phyloP scores from a whole-genome alignment of 1,140 invertebrate genomes.

The Pseudomyrmex flavicornis region DNA sequence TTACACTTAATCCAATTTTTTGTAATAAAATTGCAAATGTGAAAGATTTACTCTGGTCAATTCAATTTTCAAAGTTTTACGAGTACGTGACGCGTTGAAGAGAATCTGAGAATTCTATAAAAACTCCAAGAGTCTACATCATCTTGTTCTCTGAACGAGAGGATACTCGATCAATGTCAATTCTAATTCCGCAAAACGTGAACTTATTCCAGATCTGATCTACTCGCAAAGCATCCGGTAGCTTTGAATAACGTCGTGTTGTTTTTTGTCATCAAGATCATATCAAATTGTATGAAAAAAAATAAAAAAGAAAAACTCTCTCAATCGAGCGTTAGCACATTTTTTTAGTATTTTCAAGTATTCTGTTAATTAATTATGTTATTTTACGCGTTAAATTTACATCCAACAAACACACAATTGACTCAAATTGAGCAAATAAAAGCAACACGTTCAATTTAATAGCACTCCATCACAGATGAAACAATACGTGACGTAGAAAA shows the following conservation, averaged over 20 bases:
- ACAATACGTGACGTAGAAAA: not conserved
- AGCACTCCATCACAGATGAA: not conserved
- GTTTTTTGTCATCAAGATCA: slow-evolving; percentile 21
- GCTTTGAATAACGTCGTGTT: too few species aligned
- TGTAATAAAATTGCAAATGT: not conserved
- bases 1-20: slow-evolving; percentile 1
- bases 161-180: slow-evolving; percentile 44
- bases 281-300: not conserved
- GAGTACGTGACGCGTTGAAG: not conserved
- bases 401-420: not conserved
- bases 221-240: slow-evolving; percentile 55
- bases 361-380: not conserved
- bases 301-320: not conserved
- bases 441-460: slow-evolving; percentile 6
- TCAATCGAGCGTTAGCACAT: not conserved
- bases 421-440: not conserved
- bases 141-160: slow-evolving; percentile 18
- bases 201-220: slow-evolving; percentile 65
- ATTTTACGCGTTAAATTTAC: too few species aligned
- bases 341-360: too few species aligned
- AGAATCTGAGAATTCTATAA: slow-evolving; percentile 41
- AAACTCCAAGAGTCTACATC: slow-evolving; percentile 2
- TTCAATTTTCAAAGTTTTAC: not conserved
- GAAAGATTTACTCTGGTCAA: not conserved
- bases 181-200: slow-evolving; percentile 54